Evolutionary conservation across 2,797 vertebrate genomes (phyloP).

Genomic region (Cyclura pinguis): DNA sequence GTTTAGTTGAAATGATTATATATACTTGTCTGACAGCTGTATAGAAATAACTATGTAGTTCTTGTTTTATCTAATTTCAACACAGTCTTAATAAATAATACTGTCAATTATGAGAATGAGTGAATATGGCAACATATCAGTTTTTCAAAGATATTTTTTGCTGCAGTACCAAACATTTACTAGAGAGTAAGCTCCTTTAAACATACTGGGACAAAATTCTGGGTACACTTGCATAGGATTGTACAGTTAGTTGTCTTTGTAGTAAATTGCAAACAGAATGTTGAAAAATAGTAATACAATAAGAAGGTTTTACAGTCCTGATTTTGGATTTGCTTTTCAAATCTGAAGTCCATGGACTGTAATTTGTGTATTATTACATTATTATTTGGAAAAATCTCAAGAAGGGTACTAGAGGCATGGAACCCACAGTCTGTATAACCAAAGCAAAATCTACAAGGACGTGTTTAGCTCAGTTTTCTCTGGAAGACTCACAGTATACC

Average conservation of each 20-base stretch:
- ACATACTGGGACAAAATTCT: background rate
- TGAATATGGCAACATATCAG: slow-evolving; percentile 32
- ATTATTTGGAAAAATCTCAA: slow-evolving; percentile 34
- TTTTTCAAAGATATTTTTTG: slow-evolving; percentile 47
- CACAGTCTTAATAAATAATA: slow-evolving; percentile 77
- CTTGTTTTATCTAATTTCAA: slow-evolving; percentile 46
- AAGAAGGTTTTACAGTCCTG: slow-evolving; percentile 9
- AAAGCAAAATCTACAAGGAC: background rate
- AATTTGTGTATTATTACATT: slow-evolving; percentile 20
- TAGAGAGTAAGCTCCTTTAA: background rate
- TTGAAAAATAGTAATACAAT: slow-evolving; percentile 24
- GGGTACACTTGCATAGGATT: background rate
- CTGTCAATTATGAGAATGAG: slow-evolving; percentile 24
- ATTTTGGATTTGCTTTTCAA: slow-evolving; percentile 34
- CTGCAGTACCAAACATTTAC: background rate
- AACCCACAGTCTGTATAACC: background rate
- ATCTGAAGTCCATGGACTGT: background rate
- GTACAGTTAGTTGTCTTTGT: background rate
- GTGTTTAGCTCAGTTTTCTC: background rate
- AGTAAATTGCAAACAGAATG: slow-evolving; percentile 41
- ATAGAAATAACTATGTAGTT: slow-evolving; percentile 26
- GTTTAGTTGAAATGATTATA: slow-evolving; percentile 45
- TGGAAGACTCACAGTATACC: background rate
- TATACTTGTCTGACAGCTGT: slow-evolving; percentile 27
- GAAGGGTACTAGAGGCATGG: background rate